phyloP scores from a whole-genome alignment of 2,797 vertebrate species.

The Lutjanus campechanus region DNA sequence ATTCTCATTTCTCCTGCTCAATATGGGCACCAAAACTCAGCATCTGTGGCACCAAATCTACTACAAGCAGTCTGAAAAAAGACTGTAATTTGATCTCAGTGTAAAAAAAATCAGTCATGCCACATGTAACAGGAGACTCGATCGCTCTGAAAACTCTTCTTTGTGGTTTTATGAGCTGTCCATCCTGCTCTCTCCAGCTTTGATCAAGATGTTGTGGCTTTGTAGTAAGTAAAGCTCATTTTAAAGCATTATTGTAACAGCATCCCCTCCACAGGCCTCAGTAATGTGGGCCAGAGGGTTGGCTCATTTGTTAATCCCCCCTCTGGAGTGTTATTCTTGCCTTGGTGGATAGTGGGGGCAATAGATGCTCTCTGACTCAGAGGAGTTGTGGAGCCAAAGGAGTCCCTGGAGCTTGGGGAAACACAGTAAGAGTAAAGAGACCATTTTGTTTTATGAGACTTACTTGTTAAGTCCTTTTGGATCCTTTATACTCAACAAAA shows the following conservation, averaged over 20 bases:
- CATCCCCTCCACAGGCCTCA: conserved; percentile 60
- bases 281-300: conserved; percentile 55
- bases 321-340: conserved; percentile 53
- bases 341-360: conserved; percentile 49
- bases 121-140: conserved; percentile 35
- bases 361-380: conserved; percentile 45
- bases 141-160: background rate
- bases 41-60: background rate
- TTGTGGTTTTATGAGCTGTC: conserved; percentile 24
- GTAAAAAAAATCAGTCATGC: conserved; percentile 5
- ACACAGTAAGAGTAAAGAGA: conserved; percentile 24
- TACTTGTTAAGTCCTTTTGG: conserved; percentile 1
- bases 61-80: conserved; percentile 8
- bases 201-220: conserved; percentile 52
- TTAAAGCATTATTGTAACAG: conserved; percentile 32
- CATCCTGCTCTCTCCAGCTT: conserved; percentile 20
- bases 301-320: conserved; percentile 54
- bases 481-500: too few relatives aligned
- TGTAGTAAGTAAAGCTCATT: background rate
- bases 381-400: conserved; percentile 59
- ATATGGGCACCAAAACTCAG: background rate
- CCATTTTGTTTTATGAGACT: conserved; percentile 21
- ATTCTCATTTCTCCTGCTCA: conserved; percentile 20
- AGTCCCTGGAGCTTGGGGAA: conserved; percentile 59
- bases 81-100: background rate